phyloP scores from a whole-genome alignment of 2,888 invertebrate genomes.

The Oxytorus armatus region DNA sequence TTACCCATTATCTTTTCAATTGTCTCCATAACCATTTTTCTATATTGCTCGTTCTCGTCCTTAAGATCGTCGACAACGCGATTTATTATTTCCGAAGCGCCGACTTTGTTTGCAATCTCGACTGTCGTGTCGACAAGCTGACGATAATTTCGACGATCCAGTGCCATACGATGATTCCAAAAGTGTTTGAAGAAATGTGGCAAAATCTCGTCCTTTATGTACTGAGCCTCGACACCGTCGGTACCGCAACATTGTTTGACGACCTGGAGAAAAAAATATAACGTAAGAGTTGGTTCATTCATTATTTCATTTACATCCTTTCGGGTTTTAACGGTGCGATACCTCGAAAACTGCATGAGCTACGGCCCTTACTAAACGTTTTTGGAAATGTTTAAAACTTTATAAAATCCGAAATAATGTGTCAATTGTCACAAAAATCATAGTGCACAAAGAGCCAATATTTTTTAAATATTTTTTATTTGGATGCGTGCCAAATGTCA shows the following conservation, averaged over 20 bases:
- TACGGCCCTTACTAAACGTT: no score
- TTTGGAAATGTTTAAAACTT: no score
- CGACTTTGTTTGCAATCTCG: slow-evolving; percentile 99
- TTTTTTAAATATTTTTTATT: no score
- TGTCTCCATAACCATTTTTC: slow-evolving; percentile 99
- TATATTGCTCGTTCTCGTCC: slow-evolving; percentile 99
- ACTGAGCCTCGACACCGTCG: slow-evolving; percentile 99
- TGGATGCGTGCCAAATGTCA: no score
- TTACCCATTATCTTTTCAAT: slow-evolving; percentile 99
- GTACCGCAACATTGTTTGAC: slow-evolving; percentile 99
- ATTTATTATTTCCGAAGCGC: slow-evolving; percentile 99
- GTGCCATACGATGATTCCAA: slow-evolving; percentile 99
- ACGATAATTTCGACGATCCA: slow-evolving; percentile 98
- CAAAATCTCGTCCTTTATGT: slow-evolving; percentile 99
- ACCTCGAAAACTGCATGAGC: no score
- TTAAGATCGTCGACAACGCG: slow-evolving; percentile 99
- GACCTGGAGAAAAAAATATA: slow-evolving; percentile 87
- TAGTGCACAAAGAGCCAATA: no score
- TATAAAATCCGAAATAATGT: no score
- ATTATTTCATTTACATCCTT: no score
- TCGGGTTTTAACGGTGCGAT: no score
- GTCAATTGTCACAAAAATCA: no score
- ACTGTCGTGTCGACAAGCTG: slow-evolving; percentile 99
- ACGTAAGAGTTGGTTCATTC: no score
- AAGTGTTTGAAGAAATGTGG: slow-evolving; percentile 99